phyloP scores from a whole-genome alignment of 1,140 invertebrate species.

The Apis mellifera region Amel_HAv3.1 CM009941.2:15911501-15912000 shows the following conservation, averaged over 20 bases:
- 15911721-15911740: conserved; percentile 82
- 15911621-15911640: conserved; percentile 27
- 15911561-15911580: conserved; percentile 38
- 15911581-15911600: conserved; percentile 55
- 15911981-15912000: not conserved
- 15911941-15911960: conserved; percentile 23
- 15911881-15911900: conserved; percentile 96
- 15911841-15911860: conserved; percentile 96
- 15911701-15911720: conserved; percentile 40
- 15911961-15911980: not conserved
- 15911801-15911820: conserved; percentile 99
- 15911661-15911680: conserved; percentile 33
- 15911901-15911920: conserved; percentile 98
- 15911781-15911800: conserved; percentile 99
- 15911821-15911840: conserved; percentile 99
- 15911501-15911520: conserved; percentile 19
- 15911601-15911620: not conserved
- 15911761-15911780: conserved; percentile 99
- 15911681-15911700: conserved; percentile 13
- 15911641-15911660: conserved; percentile 22
- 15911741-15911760: conserved; percentile 93
- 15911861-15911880: conserved; percentile 99
- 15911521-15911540: conserved; percentile 8
- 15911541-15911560: not conserved
- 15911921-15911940: conserved; percentile 69